Base-by-base conservation (phyloP, 2,888 invertebrate genomes). In the Resseliella maxima region DNA sequence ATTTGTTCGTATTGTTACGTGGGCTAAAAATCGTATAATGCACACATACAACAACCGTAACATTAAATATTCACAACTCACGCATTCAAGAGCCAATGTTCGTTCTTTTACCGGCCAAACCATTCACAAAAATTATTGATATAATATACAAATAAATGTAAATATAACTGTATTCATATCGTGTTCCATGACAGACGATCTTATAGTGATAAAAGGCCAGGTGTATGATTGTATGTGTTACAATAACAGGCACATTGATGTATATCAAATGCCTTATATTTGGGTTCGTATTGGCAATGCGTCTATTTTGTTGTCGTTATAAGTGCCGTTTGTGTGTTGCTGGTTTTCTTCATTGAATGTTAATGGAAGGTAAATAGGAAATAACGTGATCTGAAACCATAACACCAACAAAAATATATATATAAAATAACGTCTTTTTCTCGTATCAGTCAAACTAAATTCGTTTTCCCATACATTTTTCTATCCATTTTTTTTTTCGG, bases 321-420 rank as follows among this genome's bases (percentile, higher is more conserved):
- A 10, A 31, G 27, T 72, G 72, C 31, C 72, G n/a, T 35, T 72
- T 72, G 59, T 12, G 31, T 10, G 18, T 31, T 72, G 72, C 31
- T 72, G 27, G 72, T 31, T 72, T 27, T 31, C 31, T 72, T 31
- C 72, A 72, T 35, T 35, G 72, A 72, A 72, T 72, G 72, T 72
- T 72, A 72, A 72, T 72, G 72, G 72, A 72, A 72, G 72, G 72
- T 72, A 72, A 31, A 72, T 72, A 72, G 72, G 72, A 72, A 72
- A 72, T 72, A 72, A 72, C 72, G 72, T 72, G 72, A 72, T 72
- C 31, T 72, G 72, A 72, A 72, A 72, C 31, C 31, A 72, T 72
- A 72, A 72, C 72, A 72, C 18, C 27, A 2, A 27, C 3, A 31
- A 31, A 15, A 5, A 59, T 12, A 59, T 5, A 27, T 27, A 59